Evolutionary conservation across 2,888 invertebrate species (phyloP).

Genomic region (Nesidiocoris tenuis): DNA sequence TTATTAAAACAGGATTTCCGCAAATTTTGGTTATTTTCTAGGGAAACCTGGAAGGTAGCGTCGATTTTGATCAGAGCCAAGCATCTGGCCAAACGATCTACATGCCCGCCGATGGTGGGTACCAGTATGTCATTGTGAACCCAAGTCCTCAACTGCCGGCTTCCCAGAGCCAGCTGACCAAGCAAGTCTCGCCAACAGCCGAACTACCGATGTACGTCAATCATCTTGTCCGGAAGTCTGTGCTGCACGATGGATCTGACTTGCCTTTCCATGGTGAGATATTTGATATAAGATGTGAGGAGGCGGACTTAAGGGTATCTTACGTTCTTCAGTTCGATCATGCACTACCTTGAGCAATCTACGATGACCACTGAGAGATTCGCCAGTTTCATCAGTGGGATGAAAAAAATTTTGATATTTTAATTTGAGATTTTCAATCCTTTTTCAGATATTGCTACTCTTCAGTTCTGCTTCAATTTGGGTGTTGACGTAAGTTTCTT

Average conservation of each 20-base stretch:
- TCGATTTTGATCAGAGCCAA: not conserved
- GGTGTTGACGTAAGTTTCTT: slow-evolving; percentile 59
- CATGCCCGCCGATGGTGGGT: slow-evolving; percentile 16
- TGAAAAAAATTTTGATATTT: too few relatives aligned
- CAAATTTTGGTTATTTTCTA: too few relatives aligned
- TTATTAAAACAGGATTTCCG: too few relatives aligned
- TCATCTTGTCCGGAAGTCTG: slow-evolving; percentile 53
- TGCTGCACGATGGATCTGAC: slow-evolving; percentile 60
- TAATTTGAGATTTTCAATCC: too few relatives aligned
- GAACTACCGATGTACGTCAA: slow-evolving; percentile 47
- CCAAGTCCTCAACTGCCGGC: not conserved
- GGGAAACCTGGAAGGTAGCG: not conserved
- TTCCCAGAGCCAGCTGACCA: not conserved
- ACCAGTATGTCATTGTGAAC: slow-evolving; percentile 25
- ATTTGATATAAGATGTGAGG: not conserved
- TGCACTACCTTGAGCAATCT: too few relatives aligned
- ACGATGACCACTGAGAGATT: too few relatives aligned
- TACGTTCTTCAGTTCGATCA: too few relatives aligned
- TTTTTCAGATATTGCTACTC: slow-evolving; percentile 48
- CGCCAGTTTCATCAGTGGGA: not conserved
- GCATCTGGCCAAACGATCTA: slow-evolving; percentile 3
- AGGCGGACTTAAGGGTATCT: not conserved
- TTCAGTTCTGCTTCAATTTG: slow-evolving; percentile 68
- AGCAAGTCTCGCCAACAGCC: slow-evolving; percentile 30
- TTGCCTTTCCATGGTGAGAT: slow-evolving; percentile 61